phyloP scores from a whole-genome alignment of 64 coral and sea anemone species.

The Stichodactyla mertensii region DNA sequence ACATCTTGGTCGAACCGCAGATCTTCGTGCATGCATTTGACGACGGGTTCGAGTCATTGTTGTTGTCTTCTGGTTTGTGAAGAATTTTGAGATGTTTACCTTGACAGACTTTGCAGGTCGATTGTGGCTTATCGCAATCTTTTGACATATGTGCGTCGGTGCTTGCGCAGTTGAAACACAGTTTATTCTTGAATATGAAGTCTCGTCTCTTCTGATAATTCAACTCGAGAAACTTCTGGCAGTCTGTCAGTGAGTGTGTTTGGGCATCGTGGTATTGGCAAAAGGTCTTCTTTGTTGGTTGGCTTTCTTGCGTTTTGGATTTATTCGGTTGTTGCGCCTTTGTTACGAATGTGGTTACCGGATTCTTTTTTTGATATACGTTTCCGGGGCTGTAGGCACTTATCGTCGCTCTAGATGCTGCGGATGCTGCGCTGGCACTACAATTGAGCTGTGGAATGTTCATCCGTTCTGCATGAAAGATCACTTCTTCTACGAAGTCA shows the following conservation, averaged over 20 bases:
- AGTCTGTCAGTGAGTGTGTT: not conserved
- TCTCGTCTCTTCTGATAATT: constrained; percentile 31
- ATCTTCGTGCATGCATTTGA: constrained; percentile 43
- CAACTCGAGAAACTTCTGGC: constrained; percentile 8
- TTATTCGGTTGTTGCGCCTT: too few relatives aligned
- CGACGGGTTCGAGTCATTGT: not conserved
- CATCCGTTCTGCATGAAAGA: constrained; percentile 44
- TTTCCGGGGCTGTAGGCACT: too few relatives aligned
- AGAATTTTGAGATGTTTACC: constrained; percentile 32
- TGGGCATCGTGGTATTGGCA: constrained; percentile 16
- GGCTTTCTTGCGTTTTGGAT: too few relatives aligned
- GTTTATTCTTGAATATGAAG: not conserved
- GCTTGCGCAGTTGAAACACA: constrained; percentile 36
- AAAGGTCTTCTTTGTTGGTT: too few relatives aligned
- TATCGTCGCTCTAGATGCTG: too few relatives aligned
- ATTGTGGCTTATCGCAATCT: constrained; percentile 29
- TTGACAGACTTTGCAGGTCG: constrained; percentile 25
- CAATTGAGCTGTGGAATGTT: constrained; percentile 44
- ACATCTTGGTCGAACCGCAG: constrained; percentile 11
- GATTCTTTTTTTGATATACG: not conserved
- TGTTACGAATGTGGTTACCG: not conserved
- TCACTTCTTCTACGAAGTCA: constrained; percentile 33
- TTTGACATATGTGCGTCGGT: constrained; percentile 27
- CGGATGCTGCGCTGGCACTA: too few relatives aligned
- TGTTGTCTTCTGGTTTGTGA: constrained; percentile 27